A percentile compares a stretch with the other conserved stretches of the same genome.
phyloP scores from a whole-genome alignment of 2,797 vertebrate genomes.

The Lacerta agilis region DNA sequence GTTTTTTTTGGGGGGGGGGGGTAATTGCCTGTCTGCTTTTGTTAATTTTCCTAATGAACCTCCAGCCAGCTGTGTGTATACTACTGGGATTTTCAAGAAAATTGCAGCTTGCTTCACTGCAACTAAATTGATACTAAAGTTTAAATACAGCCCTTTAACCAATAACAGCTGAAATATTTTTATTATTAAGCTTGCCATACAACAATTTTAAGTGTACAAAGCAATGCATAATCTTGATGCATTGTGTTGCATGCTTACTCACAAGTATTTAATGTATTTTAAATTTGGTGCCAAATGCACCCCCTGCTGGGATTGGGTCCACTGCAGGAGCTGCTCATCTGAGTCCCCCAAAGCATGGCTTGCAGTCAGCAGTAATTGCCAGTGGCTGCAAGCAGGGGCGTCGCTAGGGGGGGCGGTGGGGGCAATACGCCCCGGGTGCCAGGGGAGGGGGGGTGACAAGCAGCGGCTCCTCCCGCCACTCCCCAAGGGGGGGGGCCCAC shows the following conservation, averaged over 20 bases:
- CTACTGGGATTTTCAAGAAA: constrained; percentile 54
- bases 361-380: too few species aligned
- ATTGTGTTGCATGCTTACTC: background rate
- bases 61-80: constrained; percentile 46
- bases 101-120: constrained; percentile 24
- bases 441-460: too few species aligned
- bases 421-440: too few species aligned
- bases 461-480: too few species aligned
- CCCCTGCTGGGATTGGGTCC: too few species aligned
- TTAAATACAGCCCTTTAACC: constrained; percentile 53
- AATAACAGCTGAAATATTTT: constrained; percentile 54
- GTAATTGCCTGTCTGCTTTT: constrained; percentile 39
- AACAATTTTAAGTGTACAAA: background rate
- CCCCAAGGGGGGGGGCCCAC: too few species aligned
- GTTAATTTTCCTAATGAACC: constrained; percentile 60
- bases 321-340: too few species aligned
- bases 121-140: constrained; percentile 36
- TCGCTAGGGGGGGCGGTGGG: too few species aligned
- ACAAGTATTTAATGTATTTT: too few species aligned
- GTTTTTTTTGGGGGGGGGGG: background rate
- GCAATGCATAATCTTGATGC: background rate
- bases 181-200: constrained; percentile 45
- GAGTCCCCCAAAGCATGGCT: too few species aligned
- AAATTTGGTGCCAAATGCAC: too few species aligned
- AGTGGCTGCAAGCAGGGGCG: too few species aligned